phyloP scores from a whole-genome alignment of 30 jellyfish, hydroid and myxozoan genomes.

The Catostylus mosaicus region DNA sequence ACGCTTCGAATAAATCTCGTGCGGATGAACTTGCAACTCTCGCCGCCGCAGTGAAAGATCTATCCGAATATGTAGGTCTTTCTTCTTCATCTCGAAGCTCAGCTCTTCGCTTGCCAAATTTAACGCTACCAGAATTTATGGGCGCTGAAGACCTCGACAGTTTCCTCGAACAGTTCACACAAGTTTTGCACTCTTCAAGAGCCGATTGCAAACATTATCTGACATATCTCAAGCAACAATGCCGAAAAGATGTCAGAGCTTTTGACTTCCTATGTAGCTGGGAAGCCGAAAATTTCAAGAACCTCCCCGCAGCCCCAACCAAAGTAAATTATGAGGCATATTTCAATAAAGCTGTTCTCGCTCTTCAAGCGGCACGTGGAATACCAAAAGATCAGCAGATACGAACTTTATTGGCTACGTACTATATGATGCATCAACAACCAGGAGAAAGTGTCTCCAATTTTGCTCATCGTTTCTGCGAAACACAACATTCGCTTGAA shows the following conservation, averaged over 20 bases:
- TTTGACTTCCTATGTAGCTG: too few species aligned
- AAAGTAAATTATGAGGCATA: background rate
- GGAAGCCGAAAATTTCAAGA: too few species aligned
- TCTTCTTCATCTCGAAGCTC: background rate
- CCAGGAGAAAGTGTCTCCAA: too few species aligned
- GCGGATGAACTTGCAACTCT: background rate
- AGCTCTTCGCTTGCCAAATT: conserved; percentile 5
- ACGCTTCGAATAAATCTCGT: background rate
- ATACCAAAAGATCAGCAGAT: conserved; percentile 35
- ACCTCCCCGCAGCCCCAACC: conserved; percentile 1
- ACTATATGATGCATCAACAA: conserved; percentile 6
- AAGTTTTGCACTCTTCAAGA: conserved; percentile 27
- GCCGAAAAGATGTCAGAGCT: conserved; percentile 56
- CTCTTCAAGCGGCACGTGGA: background rate
- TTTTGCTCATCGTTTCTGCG: too few species aligned
- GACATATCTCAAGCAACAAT: conserved; percentile 38
- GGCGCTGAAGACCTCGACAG: conserved; percentile 27
- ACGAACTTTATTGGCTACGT: conserved; percentile 15
- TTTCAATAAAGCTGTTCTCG: background rate
- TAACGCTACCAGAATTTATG: conserved; percentile 22
- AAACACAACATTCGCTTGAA: too few species aligned
- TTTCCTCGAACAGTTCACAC: conserved; percentile 27
- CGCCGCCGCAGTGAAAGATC: background rate
- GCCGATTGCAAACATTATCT: background rate
- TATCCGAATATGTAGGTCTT: background rate